phyloP scores from a whole-genome alignment of 2,797 vertebrate genomes.

The Lerista edwardsae region DNA sequence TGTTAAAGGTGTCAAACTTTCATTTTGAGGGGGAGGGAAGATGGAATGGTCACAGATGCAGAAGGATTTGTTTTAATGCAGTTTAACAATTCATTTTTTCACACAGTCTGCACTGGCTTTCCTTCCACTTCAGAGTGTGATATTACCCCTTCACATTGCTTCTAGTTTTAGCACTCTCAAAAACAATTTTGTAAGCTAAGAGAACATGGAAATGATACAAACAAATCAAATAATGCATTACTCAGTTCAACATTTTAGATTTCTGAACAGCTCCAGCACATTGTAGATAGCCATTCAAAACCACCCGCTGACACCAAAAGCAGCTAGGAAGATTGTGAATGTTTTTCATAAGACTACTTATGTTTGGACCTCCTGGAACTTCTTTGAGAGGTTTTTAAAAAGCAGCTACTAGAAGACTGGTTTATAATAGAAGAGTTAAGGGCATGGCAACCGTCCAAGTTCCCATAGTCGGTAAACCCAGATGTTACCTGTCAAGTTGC shows the following conservation, averaged over 20 bases:
- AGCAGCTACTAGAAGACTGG: conserved; percentile 39
- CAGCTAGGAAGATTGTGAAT: conserved; percentile 48
- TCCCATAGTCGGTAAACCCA: conserved; percentile 75
- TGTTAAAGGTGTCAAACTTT: conserved; percentile 7
- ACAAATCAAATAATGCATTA: background rate
- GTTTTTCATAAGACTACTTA: conserved; percentile 51
- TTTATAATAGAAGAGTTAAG: conserved; percentile 71
- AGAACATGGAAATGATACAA: background rate
- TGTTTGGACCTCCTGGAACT: conserved; percentile 62
- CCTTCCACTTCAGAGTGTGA: background rate
- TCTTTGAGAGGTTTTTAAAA: conserved; percentile 53
- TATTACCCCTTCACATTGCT: background rate
- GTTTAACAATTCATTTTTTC: conserved; percentile 19
- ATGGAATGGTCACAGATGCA: background rate
- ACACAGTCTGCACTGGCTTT: conserved; percentile 8
- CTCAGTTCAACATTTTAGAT: background rate
- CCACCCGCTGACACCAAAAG: conserved; percentile 52
- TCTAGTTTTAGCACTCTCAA: background rate
- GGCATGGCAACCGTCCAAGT: conserved; percentile 75
- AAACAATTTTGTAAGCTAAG: background rate
- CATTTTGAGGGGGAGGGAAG: background rate
- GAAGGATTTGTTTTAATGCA: background rate
- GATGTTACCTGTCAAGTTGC: conserved; percentile 80
- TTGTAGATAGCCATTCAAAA: conserved; percentile 30
- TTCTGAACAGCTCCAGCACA: background rate